phyloP scores from a whole-genome alignment of 2,113 vertebrate genomes.

The Zingel zingel region DNA sequence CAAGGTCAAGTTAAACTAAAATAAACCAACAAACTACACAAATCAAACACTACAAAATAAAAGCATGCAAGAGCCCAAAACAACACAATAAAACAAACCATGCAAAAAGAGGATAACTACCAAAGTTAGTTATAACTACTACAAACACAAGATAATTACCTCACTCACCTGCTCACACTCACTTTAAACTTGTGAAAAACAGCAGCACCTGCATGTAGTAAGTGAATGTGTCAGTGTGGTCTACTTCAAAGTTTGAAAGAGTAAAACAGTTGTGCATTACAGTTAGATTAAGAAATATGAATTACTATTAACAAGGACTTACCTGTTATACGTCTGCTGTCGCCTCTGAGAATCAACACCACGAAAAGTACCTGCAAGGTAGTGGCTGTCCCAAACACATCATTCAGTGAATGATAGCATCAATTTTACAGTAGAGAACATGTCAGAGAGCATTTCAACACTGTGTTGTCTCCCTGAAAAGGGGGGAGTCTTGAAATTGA shows the following conservation, averaged over 20 bases:
- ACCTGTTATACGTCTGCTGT: no score
- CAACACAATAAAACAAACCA: no score
- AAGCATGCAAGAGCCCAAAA: no score
- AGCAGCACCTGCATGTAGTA: background rate
- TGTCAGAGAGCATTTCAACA: slow-evolving; percentile 20
- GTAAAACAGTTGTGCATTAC: background rate
- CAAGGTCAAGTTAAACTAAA: no score
- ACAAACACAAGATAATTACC: no score
- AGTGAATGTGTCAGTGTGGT: background rate
- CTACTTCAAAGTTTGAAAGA: background rate
- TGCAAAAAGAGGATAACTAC: no score
- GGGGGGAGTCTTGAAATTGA: background rate
- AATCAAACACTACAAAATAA: no score
- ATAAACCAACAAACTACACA: no score
- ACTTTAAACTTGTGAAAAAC: background rate
- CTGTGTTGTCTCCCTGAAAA: background rate
- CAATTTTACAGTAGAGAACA: slow-evolving; percentile 16
- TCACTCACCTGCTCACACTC: background rate
- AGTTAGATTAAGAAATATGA: background rate
- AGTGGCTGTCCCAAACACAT: slow-evolving; percentile 25
- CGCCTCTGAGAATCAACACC: background rate
- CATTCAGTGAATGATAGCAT: slow-evolving; percentile 30
- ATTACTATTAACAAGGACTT: background rate
- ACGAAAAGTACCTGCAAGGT: background rate
- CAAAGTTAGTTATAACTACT: no score